Evolutionary conservation across 2,113 vertebrate genomes (phyloP).

Genomic region (Etheostoma cragini): DNA sequence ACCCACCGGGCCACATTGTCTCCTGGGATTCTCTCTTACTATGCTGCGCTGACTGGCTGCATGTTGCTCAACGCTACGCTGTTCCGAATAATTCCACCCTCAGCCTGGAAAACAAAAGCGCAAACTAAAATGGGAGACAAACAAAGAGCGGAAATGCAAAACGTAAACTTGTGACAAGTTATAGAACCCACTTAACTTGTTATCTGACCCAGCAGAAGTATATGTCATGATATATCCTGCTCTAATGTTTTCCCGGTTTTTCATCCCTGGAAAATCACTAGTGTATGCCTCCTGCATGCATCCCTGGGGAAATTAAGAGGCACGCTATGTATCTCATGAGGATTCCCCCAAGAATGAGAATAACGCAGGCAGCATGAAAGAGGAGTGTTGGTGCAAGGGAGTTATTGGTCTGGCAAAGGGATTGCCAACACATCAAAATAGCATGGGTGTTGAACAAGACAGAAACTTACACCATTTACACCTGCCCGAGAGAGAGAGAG

Average conservation of each 20-base stretch:
- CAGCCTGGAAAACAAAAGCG: slow-evolving; percentile 65
- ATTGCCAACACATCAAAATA: slow-evolving; percentile 84
- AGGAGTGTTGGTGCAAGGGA: slow-evolving; percentile 82
- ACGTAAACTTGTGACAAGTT: slow-evolving; percentile 73
- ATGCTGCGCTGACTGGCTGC: slow-evolving; percentile 66
- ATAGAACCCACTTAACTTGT: slow-evolving; percentile 75
- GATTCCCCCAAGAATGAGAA: slow-evolving; percentile 83
- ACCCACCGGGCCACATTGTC: slow-evolving; percentile 77
- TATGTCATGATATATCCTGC: slow-evolving; percentile 74
- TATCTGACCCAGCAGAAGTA: slow-evolving; percentile 71
- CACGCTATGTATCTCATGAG: slow-evolving; percentile 83
- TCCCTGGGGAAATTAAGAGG: slow-evolving; percentile 87
- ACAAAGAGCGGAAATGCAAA: slow-evolving; percentile 63
- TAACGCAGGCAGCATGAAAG: slow-evolving; percentile 81
- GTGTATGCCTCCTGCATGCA: slow-evolving; percentile 83
- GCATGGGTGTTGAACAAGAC: slow-evolving; percentile 82
- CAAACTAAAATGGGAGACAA: slow-evolving; percentile 56
- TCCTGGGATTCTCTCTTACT: slow-evolving; percentile 66
- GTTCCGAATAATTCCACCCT: slow-evolving; percentile 57
- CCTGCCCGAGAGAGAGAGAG: slow-evolving; percentile 65
- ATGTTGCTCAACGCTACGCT: slow-evolving; percentile 60
- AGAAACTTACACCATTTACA: slow-evolving; percentile 82
- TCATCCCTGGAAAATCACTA: slow-evolving; percentile 84
- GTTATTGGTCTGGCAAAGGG: slow-evolving; percentile 83
- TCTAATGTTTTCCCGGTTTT: slow-evolving; percentile 80